phyloP scores from a whole-genome alignment of 2,113 vertebrate species.

The Passer montanus region DNA sequence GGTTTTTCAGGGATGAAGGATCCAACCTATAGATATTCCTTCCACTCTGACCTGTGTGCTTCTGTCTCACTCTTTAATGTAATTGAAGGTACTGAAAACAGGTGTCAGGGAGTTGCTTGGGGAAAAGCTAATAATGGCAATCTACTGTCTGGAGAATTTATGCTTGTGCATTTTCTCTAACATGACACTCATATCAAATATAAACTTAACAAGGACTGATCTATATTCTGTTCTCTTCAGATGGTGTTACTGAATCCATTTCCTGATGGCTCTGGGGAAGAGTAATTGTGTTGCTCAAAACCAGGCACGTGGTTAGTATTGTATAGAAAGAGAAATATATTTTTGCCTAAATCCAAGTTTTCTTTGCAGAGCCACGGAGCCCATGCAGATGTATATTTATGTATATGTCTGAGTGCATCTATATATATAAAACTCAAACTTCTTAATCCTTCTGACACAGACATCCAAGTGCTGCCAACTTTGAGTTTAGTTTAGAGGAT shows the following conservation, averaged over 20 bases:
- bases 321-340: background rate
- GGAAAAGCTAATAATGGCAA: background rate
- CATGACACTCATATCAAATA: background rate
- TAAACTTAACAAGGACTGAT: conserved; percentile 15
- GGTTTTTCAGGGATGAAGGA: background rate
- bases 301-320: background rate
- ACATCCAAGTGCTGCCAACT: background rate
- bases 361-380: background rate
- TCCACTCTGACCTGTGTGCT: background rate
- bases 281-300: background rate
- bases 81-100: background rate
- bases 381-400: background rate
- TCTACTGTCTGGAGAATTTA: background rate
- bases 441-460: background rate
- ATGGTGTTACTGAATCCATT: background rate
- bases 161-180: background rate
- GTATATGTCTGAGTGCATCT: background rate
- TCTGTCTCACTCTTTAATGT: background rate
- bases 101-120: background rate
- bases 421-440: background rate
- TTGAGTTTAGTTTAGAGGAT: conserved; percentile 40
- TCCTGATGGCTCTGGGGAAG: background rate
- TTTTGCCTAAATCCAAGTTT: background rate
- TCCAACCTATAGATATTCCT: background rate
- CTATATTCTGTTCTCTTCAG: conserved; percentile 2